phyloP scores from a whole-genome alignment of 1,140 invertebrate species.

The Gryllus bimaculatus region DNA sequence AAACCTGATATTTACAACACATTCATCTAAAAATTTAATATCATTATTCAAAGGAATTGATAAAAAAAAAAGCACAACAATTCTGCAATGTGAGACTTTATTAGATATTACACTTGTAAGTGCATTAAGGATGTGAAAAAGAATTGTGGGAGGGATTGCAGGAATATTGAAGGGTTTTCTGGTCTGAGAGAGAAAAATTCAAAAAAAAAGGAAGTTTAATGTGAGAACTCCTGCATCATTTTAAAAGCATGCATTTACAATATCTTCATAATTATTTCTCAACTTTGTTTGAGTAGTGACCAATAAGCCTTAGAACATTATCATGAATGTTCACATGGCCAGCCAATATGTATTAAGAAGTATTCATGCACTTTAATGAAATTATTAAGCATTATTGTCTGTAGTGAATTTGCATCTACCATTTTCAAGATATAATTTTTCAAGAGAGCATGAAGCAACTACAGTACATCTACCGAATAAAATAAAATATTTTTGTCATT shows the following conservation, averaged over 20 bases:
- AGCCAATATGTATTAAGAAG: neutral
- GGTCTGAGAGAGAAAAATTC: neutral
- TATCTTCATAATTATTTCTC: neutral
- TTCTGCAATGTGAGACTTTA: neutral
- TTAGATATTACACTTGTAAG: neutral
- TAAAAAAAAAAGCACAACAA: neutral
- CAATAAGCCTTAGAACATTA: neutral
- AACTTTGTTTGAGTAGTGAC: neutral
- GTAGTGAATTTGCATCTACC: no score
- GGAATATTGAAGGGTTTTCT: no score
- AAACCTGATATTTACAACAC: neutral
- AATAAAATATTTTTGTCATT: no score
- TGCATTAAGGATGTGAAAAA: neutral
- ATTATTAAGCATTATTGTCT: no score
- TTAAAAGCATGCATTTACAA: neutral
- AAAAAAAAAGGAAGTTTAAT: neutral
- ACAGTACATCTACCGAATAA: no score
- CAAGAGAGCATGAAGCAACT: no score
- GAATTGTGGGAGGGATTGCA: neutral
- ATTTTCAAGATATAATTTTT: no score
- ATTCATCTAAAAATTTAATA: neutral
- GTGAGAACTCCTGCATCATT: neutral
- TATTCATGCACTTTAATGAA: neutral
- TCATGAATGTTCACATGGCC: neutral
- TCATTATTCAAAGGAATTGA: neutral